Base-by-base conservation (phyloP, 2,797 vertebrate genomes). In the Loris lydekkerianus region DNA sequence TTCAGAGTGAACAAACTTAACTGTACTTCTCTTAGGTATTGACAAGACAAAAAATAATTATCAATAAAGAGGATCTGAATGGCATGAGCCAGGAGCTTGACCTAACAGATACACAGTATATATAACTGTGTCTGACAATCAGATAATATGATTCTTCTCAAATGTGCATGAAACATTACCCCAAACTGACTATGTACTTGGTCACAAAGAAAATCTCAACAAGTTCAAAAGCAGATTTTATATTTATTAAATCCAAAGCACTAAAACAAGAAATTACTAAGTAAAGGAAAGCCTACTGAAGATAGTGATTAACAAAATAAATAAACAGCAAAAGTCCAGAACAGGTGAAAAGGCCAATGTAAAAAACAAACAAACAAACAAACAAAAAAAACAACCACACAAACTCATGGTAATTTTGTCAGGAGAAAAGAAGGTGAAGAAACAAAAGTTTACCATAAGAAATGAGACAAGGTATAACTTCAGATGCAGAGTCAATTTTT, bases 241-340 rank as follows among this genome's bases (percentile, higher is more conserved):
- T 37, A 63, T 58, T 81, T 67, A 76, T 13, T 63, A 43, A 80
- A 46, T 49, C 10, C 34, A 76, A 58, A 72, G n/a, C 4, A 86
- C 34, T 70, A 70, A 88, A 86, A 76, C 70, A 46, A 81, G 53
- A 92, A 88, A 37, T 83, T 46, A 73, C 37, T 65, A 60, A 80
- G 40, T 23, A 9, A 91, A 91, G 31, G 65, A 61, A 69, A 92
- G 23, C n/a, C 60, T 85, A 72, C 37, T 92, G 75, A 95, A 73
- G 75, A 40, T 72, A 80, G 29, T 78, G 21, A 75, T 63, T 87
- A 78, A 93, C 4, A 43, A 85, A 87, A 90, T 29, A 63, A 86
- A 72, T n/a, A n/a, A 73, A 86, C 21, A 61, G 21, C 31, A 72
- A 83, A 78, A 49, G 13, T 18, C 20, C 46, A 69, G 15, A 49